These are phyloP conservation scores for Ceratina australensis DNA, from an alignment of 1,140 invertebrate genomes.

Conservation along the genomic window DNA sequence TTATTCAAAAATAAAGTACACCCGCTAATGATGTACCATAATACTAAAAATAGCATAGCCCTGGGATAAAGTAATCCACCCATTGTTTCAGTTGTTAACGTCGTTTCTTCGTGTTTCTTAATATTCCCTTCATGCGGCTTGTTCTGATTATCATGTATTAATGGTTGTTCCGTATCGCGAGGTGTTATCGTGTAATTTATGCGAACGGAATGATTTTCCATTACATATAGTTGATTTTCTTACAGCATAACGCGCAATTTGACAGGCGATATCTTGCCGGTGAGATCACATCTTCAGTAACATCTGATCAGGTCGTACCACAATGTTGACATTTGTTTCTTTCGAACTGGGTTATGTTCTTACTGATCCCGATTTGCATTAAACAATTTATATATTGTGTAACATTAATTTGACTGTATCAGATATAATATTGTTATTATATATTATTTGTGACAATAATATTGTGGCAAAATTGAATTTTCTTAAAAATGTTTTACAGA, in stretches of 20 bases:
- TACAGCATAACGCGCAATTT: conserved; percentile 20
- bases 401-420: not conserved
- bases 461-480: not conserved
- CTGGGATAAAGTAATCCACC: conserved; percentile 82
- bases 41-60: conserved; percentile 84
- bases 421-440: not conserved
- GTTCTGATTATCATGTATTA: conserved; percentile 59
- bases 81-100: conserved; percentile 69
- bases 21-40: conserved; percentile 90
- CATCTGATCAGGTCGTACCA: not conserved
- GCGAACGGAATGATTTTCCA: conserved; percentile 71
- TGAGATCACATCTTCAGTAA: conserved; percentile 50
- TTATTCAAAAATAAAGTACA: conserved; percentile 92
- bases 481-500: too few species aligned
- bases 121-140: conserved; percentile 67
- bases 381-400: not conserved
- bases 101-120: conserved; percentile 68
- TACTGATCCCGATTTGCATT: not conserved
- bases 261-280: not conserved
- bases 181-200: conserved; percentile 67
- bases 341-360: conserved; percentile 27
- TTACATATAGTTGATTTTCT: conserved; percentile 44
- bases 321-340: conserved; percentile 15
- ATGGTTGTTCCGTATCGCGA: conserved; percentile 66
- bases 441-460: not conserved